These are phyloP conservation scores for Papio anubis DNA, from an alignment of 2,113 vertebrate genomes.

Conservation along the genomic window DNA sequence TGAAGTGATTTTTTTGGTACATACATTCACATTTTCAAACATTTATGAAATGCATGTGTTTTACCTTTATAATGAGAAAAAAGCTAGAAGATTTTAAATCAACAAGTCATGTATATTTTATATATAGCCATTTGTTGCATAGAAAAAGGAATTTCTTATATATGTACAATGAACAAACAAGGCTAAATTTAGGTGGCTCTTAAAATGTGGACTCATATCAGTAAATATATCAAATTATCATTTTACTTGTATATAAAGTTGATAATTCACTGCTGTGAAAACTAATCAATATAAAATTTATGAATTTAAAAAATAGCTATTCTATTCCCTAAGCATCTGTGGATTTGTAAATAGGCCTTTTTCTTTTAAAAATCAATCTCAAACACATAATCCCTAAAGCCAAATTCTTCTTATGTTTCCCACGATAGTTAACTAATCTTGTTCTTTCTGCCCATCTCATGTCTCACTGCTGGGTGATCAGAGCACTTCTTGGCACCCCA, in stretches of 20 bases:
- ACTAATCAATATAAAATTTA: not conserved
- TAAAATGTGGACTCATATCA: not conserved
- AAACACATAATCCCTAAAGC: not conserved
- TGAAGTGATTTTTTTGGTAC: not conserved
- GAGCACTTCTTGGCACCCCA: not conserved
- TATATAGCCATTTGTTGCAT: not conserved
- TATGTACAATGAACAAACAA: not conserved
- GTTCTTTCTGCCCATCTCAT: not conserved
- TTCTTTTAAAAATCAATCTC: not conserved
- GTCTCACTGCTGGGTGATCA: not conserved
- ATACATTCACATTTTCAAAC: not conserved
- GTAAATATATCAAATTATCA: not conserved
- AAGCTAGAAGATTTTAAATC: not conserved
- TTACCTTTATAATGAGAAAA: not conserved
- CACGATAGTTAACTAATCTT: not conserved
- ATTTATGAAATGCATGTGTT: not conserved
- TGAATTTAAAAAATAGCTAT: not conserved
- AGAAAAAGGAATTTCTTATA: not conserved
- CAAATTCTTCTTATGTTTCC: not conserved
- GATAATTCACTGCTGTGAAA: not conserved
- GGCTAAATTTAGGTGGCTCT: not conserved
- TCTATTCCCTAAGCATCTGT: not conserved
- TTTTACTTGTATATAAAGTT: conserved; percentile 2
- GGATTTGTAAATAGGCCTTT: not conserved
- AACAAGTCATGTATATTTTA: not conserved